These are phyloP conservation scores for Acomys russatus DNA, from an alignment of 2,797 vertebrate species.

Conservation along the genomic window DNA sequence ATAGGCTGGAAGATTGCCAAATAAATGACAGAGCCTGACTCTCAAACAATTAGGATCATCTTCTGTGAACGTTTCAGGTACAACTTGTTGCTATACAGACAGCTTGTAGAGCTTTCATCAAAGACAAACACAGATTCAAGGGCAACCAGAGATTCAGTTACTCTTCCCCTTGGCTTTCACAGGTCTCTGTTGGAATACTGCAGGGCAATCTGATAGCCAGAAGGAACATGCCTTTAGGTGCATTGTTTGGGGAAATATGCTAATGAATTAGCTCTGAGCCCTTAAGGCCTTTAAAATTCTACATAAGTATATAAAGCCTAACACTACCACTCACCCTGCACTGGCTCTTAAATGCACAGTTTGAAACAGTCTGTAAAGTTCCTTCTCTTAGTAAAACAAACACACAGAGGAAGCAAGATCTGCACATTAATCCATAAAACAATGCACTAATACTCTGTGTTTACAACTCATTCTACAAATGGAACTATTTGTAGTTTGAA, in stretches of 20 bases:
- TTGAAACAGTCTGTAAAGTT: not conserved
- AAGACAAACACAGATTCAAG: not conserved
- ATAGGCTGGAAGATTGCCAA: conserved; percentile 44
- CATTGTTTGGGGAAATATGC: not conserved
- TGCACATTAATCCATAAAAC: not conserved
- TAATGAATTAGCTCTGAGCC: not conserved
- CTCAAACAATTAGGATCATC: conserved; percentile 46
- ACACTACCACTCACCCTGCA: not conserved
- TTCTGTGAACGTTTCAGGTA: not conserved
- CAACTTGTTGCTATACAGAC: not conserved
- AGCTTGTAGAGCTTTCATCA: not conserved
- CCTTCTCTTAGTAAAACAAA: not conserved
- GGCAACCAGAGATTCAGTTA: not conserved
- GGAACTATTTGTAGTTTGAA: not conserved
- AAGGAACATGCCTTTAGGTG: not conserved
- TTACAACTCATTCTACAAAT: not conserved
- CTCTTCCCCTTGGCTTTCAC: not conserved
- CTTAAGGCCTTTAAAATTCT: not conserved
- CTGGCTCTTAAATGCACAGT: not conserved
- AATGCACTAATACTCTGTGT: not conserved
- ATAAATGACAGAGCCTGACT: conserved; percentile 7
- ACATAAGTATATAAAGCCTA: no score
- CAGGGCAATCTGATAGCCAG: not conserved
- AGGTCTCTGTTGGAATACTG: not conserved
- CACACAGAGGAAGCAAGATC: not conserved